Evolutionary conservation across 2,888 invertebrate genomes (phyloP).

Genomic region (Rhagonycha fulva): DNA sequence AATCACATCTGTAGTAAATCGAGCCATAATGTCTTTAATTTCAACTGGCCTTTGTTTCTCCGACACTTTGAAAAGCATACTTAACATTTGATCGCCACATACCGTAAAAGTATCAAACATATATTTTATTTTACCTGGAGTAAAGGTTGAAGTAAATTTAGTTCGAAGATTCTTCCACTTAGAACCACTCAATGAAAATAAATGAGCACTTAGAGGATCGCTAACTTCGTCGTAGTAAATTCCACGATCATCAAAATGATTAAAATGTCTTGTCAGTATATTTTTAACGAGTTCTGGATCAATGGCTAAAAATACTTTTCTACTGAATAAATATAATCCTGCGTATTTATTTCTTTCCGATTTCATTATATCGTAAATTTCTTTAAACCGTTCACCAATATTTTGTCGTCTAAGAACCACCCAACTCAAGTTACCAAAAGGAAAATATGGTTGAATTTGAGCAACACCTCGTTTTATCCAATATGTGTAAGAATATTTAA

Average conservation of each 20-base stretch:
- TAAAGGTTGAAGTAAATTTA: slow-evolving; percentile 69
- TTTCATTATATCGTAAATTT: slow-evolving; percentile 62
- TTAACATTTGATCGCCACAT: slow-evolving; percentile 59
- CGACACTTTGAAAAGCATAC: slow-evolving; percentile 44
- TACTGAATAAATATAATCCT: slow-evolving; percentile 66
- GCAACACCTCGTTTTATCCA: slow-evolving; percentile 64
- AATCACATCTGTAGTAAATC: slow-evolving; percentile 66
- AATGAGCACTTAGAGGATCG: slow-evolving; percentile 64
- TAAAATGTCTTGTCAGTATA: slow-evolving; percentile 65
- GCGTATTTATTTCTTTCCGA: slow-evolving; percentile 51
- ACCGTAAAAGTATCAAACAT: slow-evolving; percentile 66
- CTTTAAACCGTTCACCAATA: slow-evolving; percentile 65
- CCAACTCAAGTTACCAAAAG: slow-evolving; percentile 65
- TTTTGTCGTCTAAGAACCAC: slow-evolving; percentile 61
- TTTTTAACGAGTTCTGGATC: slow-evolving; percentile 65
- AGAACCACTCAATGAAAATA: slow-evolving; percentile 62
- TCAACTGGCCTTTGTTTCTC: slow-evolving; percentile 43
- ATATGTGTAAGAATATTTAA: slow-evolving; percentile 58
- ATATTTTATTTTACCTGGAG: slow-evolving; percentile 67
- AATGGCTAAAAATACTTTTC: slow-evolving; percentile 65
- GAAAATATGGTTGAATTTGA: slow-evolving; percentile 62
- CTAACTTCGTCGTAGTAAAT: slow-evolving; percentile 63
- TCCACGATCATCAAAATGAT: slow-evolving; percentile 68
- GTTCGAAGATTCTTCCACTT: slow-evolving; percentile 67
- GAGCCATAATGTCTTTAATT: slow-evolving; percentile 60